These are phyloP conservation scores for Sarcophaga subvicina DNA, from an alignment of 2,888 invertebrate genomes.

Conservation along the genomic window DNA sequence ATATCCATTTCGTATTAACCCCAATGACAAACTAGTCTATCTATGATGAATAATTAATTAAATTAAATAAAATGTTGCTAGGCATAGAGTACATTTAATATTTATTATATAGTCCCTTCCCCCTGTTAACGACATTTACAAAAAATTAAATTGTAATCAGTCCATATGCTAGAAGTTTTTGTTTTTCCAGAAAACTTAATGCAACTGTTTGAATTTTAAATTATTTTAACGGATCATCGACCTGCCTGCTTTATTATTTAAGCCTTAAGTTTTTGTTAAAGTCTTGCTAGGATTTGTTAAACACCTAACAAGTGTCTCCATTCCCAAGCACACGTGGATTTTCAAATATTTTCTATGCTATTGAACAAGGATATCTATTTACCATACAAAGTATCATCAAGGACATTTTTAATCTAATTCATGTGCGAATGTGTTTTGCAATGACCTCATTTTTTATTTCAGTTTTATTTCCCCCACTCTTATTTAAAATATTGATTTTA, in stretches of 20 bases:
- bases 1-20: too few species aligned
- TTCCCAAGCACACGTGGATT: constrained; percentile 5
- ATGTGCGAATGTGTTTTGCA: constrained; percentile 29
- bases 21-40: too few species aligned
- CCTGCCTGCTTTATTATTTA: neutral
- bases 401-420: too few species aligned
- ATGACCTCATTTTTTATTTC: constrained; percentile 34
- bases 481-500: constrained; percentile 40
- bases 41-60: too few species aligned
- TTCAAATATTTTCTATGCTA: neutral
- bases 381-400: neutral
- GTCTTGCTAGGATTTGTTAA: neutral
- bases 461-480: neutral
- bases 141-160: too few species aligned
- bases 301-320: constrained; percentile 12
- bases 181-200: too few species aligned
- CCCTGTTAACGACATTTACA: too few species aligned
- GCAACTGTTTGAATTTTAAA: neutral
- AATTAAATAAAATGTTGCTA: too few species aligned
- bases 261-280: neutral
- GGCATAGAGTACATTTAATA: too few species aligned
- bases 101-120: too few species aligned
- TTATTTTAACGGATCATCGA: constrained; percentile 23
- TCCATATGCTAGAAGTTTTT: too few species aligned
- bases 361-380: neutral